Conservation (phyloP, 2,113 vertebrate species). For the Otis tarda region DNA sequence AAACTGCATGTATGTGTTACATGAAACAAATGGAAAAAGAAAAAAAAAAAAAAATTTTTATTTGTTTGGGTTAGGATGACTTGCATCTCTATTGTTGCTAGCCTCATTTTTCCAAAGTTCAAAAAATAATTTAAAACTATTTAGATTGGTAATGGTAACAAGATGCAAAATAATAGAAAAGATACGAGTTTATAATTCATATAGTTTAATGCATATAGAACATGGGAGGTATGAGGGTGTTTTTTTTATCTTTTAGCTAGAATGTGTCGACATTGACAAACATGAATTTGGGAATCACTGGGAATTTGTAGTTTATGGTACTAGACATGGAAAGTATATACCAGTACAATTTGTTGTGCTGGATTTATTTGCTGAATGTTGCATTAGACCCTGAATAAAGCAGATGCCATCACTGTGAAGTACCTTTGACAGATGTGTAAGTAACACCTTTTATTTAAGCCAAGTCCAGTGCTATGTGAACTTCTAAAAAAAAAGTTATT, state of each 20-base stretch:
- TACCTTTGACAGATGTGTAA: neutral
- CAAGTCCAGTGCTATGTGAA: neutral
- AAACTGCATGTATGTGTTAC: neutral
- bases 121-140: neutral
- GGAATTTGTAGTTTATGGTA: neutral
- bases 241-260: neutral
- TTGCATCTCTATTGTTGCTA: neutral
- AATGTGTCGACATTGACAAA: neutral
- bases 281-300: neutral
- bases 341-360: neutral
- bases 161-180: neutral
- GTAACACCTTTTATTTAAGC: neutral
- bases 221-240: neutral
- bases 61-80: neutral
- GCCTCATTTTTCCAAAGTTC: neutral
- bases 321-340: neutral
- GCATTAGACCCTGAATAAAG: neutral
- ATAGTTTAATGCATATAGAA: neutral
- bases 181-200: neutral
- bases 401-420: neutral
- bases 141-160: neutral
- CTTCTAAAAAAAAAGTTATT: neutral
- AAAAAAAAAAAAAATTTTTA: neutral
- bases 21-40: neutral
- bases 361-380: neutral